Evolutionary conservation across 2,113 vertebrate species (phyloP), one percentile per base, ranked within the genome.

Genomic region (Gallinago media): DNA sequence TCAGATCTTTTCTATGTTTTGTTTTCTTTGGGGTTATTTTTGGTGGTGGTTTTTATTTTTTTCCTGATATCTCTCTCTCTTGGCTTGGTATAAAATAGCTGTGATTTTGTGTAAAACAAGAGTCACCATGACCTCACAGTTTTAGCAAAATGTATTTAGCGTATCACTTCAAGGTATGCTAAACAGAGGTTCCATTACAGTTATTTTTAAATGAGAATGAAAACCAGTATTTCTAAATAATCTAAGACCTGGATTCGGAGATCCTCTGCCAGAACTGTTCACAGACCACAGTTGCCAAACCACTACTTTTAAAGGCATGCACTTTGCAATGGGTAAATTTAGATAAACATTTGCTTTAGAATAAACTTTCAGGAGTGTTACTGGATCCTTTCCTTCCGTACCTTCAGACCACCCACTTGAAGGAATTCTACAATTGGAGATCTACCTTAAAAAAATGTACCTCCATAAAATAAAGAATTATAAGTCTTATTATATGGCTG

Each of bases 361-460:
- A 32, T 2, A 44, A 10, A 56, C 23, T 72, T 92, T 72, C 27
- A 56, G 34, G 49, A 65, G 12, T 44, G 42, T 59, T 74, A 15
- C 23, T 27, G 54, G 40, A 52, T 12, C 31, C 14, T 16, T 72
- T 49, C 49, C 20, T 75, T 56, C 67, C 44, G 8, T 36, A 23
- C 0, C 1, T 63, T 79, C 71, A 55, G 15, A 40, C 23, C 9
- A 0, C 1, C 4, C 3, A 38, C 32, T 19, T 32, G n/a, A 73
- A 73, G 21, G n/a, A 75, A 56, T 68, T 54, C 40, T 92, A 62
- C 36, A 72, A 49, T 62, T n/a, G 68, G 18, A 47, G 5, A 34
- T 4, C 11, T 1, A 19, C 6, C 21, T 80, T 17, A 25, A 83
- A 89, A 89, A 63, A 22, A 50, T 7, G 2, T 25, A 36, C 4